Evolutionary conservation across 2,888 invertebrate species (phyloP).

Genomic region (Lomographa bimaculata): DNA sequence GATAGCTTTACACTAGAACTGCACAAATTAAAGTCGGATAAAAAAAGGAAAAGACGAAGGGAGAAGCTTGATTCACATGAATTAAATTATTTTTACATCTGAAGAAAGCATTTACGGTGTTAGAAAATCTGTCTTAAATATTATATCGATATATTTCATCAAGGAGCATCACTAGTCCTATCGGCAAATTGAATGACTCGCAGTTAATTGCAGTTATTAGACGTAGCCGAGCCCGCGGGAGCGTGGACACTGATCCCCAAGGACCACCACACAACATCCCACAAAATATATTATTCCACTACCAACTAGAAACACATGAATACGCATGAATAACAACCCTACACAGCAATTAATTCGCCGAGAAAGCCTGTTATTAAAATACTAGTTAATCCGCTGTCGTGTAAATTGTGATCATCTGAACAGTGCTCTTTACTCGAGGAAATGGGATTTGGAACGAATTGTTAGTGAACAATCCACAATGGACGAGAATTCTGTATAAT

Average conservation of each 20-base stretch:
- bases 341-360: constrained; percentile 45
- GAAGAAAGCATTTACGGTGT: too few relatives aligned
- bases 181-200: constrained; percentile 55
- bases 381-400: constrained; percentile 22
- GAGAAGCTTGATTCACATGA: too few relatives aligned
- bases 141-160: too few relatives aligned
- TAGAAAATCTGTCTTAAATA: too few relatives aligned
- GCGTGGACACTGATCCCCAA: constrained; percentile 53
- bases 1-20: too few relatives aligned
- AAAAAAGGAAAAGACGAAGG: too few relatives aligned
- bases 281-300: constrained; percentile 45
- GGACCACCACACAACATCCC: constrained; percentile 46
- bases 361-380: constrained; percentile 28
- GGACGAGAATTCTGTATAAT: constrained; percentile 48
- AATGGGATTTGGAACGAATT: constrained; percentile 45
- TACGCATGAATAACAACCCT: constrained; percentile 44
- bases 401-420: constrained; percentile 31
- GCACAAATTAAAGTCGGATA: too few relatives aligned
- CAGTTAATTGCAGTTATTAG: constrained; percentile 75
- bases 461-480: constrained; percentile 53
- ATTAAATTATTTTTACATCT: too few relatives aligned
- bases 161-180: constrained; percentile 22
- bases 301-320: constrained; percentile 38
- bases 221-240: constrained; percentile 57
- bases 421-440: constrained; percentile 22